These are phyloP conservation scores for Phoeniculus purpureus DNA, from an alignment of 2,797 vertebrate species.

Conservation along the genomic window DNA sequence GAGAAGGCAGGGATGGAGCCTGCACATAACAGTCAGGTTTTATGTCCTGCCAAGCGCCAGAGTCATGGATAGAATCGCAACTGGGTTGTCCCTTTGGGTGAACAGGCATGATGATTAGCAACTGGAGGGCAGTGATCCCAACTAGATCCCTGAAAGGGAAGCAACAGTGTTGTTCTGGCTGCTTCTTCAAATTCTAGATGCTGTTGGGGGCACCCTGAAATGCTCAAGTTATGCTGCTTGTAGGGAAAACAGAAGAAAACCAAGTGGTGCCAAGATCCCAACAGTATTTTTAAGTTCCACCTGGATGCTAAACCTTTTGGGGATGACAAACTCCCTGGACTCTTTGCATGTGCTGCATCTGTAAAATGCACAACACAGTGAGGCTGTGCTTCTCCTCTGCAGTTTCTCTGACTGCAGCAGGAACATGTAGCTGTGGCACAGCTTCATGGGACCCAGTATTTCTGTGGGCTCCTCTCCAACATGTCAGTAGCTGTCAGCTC, in stretches of 20 bases:
- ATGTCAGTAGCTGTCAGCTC: not conserved
- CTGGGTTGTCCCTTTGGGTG: accelerated
- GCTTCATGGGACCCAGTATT: not conserved
- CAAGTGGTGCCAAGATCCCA: not conserved
- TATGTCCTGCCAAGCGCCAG: not conserved
- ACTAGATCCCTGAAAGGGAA: not conserved
- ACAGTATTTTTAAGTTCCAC: not conserved
- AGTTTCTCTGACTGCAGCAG: not conserved
- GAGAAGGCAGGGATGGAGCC: not conserved
- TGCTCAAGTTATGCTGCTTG: not conserved
- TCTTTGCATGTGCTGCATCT: not conserved
- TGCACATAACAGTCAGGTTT: not conserved
- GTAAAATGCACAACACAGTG: not conserved
- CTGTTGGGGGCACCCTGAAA: accelerated
- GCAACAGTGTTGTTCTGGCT: not conserved
- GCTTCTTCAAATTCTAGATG: not conserved
- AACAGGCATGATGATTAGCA: accelerated
- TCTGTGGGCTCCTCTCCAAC: not conserved
- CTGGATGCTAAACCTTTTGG: not conserved
- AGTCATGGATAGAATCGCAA: not conserved
- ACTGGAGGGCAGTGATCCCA: not conserved
- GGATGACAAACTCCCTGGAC: not conserved
- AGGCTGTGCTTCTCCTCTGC: not conserved
- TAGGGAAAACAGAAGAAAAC: accelerated
- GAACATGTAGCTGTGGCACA: not conserved